Conservation (phyloP, 64 coral and sea anemone genomes). For the Platygyra sinensis region DNA sequence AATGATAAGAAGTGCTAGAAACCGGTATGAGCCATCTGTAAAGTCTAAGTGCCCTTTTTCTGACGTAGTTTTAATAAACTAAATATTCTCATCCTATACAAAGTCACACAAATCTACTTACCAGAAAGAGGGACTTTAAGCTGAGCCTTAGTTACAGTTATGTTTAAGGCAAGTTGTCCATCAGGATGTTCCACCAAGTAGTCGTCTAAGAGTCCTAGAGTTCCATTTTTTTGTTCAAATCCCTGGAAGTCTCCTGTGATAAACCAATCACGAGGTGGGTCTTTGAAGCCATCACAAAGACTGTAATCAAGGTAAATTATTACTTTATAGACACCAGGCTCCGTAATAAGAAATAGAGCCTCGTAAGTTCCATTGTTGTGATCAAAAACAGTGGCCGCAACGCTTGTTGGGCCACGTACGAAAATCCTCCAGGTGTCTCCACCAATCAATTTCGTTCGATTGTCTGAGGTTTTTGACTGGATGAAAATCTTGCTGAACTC, state of each 20-base stretch:
- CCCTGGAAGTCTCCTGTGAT: constrained; percentile 40
- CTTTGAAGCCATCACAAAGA: constrained; percentile 41
- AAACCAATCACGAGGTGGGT: constrained; percentile 70
- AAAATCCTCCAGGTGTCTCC: constrained; percentile 69
- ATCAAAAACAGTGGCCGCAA: constrained; percentile 62
- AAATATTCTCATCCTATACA: no score
- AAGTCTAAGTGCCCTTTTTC: no score
- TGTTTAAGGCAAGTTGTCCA: no score
- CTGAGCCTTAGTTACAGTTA: no score
- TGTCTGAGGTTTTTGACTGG: constrained; percentile 46
- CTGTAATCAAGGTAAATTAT: constrained; percentile 8
- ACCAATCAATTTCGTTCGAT: constrained; percentile 34
- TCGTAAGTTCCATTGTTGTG: constrained; percentile 38
- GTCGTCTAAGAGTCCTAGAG: no score
- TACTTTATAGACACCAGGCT: constrained; percentile 54
- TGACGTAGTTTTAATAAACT: no score
- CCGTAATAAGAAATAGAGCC: constrained; percentile 53
- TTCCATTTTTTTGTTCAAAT: no score
- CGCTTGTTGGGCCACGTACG: constrained; percentile 50
- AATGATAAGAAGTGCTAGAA: no score
- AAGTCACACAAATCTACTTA: no score
- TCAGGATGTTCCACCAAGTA: no score
- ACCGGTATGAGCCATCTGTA: no score
- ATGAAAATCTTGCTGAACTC: constrained; percentile 67
- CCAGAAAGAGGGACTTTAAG: no score